Evolutionary conservation across 2,113 vertebrate genomes (phyloP).

Genomic region (Equus przewalskii): DNA sequence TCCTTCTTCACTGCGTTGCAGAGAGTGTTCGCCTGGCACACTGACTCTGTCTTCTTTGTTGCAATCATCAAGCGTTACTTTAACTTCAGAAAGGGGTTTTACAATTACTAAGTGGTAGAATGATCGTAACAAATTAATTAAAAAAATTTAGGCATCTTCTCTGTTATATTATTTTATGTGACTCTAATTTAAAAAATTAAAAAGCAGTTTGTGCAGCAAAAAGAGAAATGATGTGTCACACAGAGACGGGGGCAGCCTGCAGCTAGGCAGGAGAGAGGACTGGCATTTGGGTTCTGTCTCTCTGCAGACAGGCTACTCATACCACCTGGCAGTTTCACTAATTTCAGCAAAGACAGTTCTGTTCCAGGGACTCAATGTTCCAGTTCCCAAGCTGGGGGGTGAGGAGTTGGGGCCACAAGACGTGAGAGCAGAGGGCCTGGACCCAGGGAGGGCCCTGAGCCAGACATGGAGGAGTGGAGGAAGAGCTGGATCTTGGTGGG

Average conservation of each 20-base stretch:
- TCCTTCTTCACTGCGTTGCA: not conserved
- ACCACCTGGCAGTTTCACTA: not conserved
- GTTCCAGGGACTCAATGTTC: not conserved
- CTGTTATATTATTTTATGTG: not conserved
- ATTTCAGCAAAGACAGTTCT: not conserved
- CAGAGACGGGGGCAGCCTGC: too few species aligned
- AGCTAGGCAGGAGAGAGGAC: not conserved
- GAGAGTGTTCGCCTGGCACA: not conserved
- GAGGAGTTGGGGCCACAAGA: not conserved
- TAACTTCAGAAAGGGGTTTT: not conserved
- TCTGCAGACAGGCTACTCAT: too few species aligned
- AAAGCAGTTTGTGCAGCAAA: not conserved
- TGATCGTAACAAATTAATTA: not conserved
- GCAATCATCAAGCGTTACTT: not conserved
- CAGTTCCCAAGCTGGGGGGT: not conserved
- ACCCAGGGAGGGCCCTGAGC: not conserved
- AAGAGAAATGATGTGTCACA: not conserved
- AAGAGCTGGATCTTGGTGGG: not conserved
- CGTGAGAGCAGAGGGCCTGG: not conserved
- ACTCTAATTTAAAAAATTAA: not conserved
- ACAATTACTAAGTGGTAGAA: not conserved
- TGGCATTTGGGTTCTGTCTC: not conserved
- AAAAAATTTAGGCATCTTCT: not conserved
- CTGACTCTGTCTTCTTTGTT: not conserved
- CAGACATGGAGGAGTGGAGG: not conserved